Conservation (phyloP, 2,797 vertebrate species). For the Liparis tanakae region DNA sequence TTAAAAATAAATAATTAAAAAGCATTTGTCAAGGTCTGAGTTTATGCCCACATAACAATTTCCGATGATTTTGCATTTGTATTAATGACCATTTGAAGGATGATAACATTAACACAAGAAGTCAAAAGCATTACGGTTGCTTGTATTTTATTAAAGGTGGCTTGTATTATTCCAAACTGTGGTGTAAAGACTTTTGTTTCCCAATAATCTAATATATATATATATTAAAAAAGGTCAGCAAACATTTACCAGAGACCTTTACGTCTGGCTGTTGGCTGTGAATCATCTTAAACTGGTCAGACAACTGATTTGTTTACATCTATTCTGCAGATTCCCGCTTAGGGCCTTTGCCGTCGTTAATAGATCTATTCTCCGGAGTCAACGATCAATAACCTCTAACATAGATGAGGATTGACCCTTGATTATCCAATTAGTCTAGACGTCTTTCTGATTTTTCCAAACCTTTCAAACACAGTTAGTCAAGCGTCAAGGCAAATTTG, state of each 20-base stretch:
- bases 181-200: neutral
- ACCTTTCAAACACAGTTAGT: constrained; percentile 55
- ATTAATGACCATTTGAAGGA: neutral
- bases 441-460: constrained; percentile 25
- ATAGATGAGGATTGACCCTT: constrained; percentile 38
- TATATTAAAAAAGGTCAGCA: constrained; percentile 47
- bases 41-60: no score
- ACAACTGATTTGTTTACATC: constrained; percentile 50
- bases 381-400: constrained; percentile 62
- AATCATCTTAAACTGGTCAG: constrained; percentile 50
- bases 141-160: neutral
- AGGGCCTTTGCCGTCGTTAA: constrained; percentile 42
- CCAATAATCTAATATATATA: neutral
- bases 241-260: constrained; percentile 41
- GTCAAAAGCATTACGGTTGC: neutral
- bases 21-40: no score
- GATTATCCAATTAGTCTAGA: constrained; percentile 56
- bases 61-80: neutral
- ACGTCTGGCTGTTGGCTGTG: constrained; percentile 24
- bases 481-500: constrained; percentile 14
- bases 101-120: neutral
- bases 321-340: neutral
- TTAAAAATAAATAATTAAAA: neutral
- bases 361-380: constrained; percentile 41
- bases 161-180: neutral